Evolutionary conservation across 1,140 invertebrate species (phyloP).

Genomic region (Drosophila cardini): DNA sequence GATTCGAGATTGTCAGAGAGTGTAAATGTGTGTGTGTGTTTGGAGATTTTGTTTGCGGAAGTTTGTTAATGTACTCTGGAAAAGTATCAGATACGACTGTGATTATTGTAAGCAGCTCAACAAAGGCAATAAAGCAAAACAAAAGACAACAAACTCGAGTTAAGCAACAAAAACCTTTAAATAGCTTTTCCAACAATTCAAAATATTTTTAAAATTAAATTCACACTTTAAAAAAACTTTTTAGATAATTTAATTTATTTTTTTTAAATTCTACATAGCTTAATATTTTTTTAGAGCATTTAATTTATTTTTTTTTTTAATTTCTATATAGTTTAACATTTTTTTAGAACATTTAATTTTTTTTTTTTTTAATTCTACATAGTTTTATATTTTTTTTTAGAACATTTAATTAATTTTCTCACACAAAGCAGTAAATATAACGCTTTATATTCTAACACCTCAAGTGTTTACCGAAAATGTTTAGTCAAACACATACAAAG

Average conservation of each 20-base stretch:
- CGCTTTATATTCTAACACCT: conserved; percentile 22
- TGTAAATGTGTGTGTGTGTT: conserved; percentile 22
- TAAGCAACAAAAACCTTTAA: conserved; percentile 56
- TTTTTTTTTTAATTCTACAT: background rate
- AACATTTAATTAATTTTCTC: conserved; percentile 11
- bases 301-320: conserved; percentile 2
- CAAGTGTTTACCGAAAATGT: conserved; percentile 8
- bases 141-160: conserved; percentile 70
- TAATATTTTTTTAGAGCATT: background rate
- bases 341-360: background rate
- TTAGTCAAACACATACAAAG: conserved; percentile 7
- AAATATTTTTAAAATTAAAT: background rate
- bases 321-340: background rate
- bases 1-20: conserved; percentile 50
- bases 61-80: conserved; percentile 59
- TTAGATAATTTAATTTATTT: background rate
- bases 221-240: background rate
- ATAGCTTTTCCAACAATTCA: conserved; percentile 6
- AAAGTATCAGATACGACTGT: conserved; percentile 43
- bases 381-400: background rate
- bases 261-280: background rate
- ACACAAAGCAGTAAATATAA: background rate
- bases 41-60: conserved; percentile 64
- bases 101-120: conserved; percentile 35
- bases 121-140: conserved; percentile 31